Conservation (phyloP, 2,888 invertebrate genomes). For the Margaritifera margaritifera region DNA sequence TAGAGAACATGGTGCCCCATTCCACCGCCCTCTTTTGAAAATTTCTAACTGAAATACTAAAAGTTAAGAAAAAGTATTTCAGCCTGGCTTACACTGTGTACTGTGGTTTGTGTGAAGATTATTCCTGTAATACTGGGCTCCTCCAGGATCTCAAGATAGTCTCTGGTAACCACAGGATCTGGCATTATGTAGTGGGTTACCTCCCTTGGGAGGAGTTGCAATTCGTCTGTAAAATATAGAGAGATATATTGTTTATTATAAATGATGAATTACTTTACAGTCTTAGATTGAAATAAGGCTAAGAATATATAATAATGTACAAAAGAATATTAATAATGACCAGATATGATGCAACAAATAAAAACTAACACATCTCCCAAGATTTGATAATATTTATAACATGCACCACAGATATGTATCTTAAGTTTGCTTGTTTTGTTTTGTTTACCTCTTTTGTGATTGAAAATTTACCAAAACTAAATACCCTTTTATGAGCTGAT, state of each 20-base stretch:
- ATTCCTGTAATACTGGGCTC: slow-evolving; percentile 64
- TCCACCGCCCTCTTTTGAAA: background rate
- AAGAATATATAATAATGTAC: background rate
- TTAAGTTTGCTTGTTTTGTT: too few relatives aligned
- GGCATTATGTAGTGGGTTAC: slow-evolving; percentile 69
- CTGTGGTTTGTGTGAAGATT: slow-evolving; percentile 67
- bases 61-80: background rate
- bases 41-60: too few relatives aligned
- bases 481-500: too few relatives aligned
- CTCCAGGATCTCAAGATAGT: slow-evolving; percentile 70
- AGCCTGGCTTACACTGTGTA: slow-evolving; percentile 55
- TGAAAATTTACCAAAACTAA: too few relatives aligned
- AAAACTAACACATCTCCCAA: too few relatives aligned
- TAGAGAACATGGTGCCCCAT: background rate
- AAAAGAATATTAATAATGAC: too few relatives aligned
- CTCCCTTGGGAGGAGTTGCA: slow-evolving; percentile 44
- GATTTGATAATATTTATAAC: too few relatives aligned
- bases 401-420: too few relatives aligned
- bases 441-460: too few relatives aligned
- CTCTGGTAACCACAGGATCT: slow-evolving; percentile 59
- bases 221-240: slow-evolving; percentile 28
- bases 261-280: too few relatives aligned
- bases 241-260: background rate
- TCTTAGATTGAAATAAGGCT: background rate
- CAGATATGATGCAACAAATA: too few relatives aligned